These are phyloP conservation scores for Myotis lucifugus DNA, from an alignment of 2,113 vertebrate species.

Conservation along the genomic window DNA sequence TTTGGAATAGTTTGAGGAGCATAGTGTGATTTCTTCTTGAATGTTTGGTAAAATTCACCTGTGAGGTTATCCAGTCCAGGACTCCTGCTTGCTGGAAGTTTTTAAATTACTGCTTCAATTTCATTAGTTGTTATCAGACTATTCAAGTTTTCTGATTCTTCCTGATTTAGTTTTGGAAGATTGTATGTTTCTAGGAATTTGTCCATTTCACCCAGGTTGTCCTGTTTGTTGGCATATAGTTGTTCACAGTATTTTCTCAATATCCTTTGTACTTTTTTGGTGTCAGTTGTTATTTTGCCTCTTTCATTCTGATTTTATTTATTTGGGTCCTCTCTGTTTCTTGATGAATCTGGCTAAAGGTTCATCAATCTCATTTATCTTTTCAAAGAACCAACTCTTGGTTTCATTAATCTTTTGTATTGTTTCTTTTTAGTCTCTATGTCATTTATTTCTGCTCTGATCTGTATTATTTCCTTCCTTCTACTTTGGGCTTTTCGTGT, in stretches of 20 bases:
- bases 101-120: neutral
- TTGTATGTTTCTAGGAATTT: neutral
- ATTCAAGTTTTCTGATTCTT: neutral
- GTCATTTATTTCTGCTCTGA: neutral
- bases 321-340: neutral
- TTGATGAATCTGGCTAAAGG: neutral
- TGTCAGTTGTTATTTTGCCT: neutral
- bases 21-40: neutral
- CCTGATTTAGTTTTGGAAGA: neutral
- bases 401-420: neutral
- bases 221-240: neutral
- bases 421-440: neutral
- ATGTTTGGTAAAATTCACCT: neutral
- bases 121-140: neutral
- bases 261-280: neutral
- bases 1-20: neutral
- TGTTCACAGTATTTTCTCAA: neutral
- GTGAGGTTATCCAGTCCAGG: neutral
- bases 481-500: neutral
- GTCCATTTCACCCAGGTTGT: neutral
- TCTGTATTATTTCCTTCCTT: neutral
- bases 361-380: neutral
- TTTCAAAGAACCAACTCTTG: neutral
- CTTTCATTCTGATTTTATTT: neutral
- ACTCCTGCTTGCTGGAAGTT: neutral